A percentile compares a stretch with the other conserved stretches of the same genome.
Conservation (phyloP, 2,797 vertebrate species). For the Lateolabrax maculatus region DNA sequence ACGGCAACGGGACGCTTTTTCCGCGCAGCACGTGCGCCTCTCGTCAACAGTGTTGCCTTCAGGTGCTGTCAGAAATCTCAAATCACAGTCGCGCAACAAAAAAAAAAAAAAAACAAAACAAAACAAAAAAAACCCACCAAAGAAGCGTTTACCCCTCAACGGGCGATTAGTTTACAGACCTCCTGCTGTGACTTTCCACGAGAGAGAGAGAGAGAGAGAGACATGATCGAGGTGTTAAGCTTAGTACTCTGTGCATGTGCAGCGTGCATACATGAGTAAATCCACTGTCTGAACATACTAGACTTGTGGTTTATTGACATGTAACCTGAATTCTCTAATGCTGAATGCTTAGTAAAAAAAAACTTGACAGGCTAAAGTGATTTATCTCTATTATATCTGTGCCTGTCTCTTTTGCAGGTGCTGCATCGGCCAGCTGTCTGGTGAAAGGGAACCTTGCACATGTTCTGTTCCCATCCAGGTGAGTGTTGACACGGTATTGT, state of each 20-base stretch:
- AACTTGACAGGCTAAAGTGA: no score
- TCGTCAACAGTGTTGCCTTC: slow-evolving; percentile 43
- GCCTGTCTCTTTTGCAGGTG: not conserved
- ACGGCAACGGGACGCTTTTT: slow-evolving; percentile 46
- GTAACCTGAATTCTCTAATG: fast-evolving
- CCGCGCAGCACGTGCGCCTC: not conserved
- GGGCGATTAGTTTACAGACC: not conserved
- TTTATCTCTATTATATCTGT: no score
- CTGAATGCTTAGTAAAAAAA: no score
- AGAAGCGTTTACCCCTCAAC: not conserved
- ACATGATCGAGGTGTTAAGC: not conserved
- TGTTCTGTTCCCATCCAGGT: no score
- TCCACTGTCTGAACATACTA: not conserved
- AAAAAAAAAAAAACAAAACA: not conserved
- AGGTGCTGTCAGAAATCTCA: slow-evolving; percentile 25
- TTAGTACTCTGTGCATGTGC: not conserved
- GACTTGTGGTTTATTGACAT: not conserved
- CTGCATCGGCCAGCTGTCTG: not conserved
- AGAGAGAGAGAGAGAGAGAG: not conserved
- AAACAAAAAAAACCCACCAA: not conserved
- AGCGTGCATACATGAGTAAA: not conserved
- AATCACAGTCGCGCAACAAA: not conserved
- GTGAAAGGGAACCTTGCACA: not conserved
- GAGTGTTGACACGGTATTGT: not conserved
- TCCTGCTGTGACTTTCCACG: not conserved